phyloP scores from a whole-genome alignment of 2,113 vertebrate genomes.

The Macaca mulatta region DNA sequence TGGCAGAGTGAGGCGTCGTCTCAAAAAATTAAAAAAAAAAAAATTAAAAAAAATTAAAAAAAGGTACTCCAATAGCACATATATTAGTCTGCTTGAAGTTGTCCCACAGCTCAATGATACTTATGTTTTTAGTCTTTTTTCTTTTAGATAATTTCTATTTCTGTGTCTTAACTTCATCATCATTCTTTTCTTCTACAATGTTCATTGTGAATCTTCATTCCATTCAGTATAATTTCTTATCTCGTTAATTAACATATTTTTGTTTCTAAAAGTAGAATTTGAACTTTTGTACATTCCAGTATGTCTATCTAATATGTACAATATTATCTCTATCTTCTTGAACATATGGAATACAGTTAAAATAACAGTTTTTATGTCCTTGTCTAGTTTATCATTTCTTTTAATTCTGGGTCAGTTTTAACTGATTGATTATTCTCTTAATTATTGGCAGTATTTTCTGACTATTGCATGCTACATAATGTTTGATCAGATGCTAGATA shows the following conservation, averaged over 20 bases:
- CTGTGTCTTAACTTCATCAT: background rate
- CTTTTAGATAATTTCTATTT: background rate
- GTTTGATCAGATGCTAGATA: too few species aligned
- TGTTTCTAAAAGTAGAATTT: background rate
- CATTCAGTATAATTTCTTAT: background rate
- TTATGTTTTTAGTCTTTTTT: background rate
- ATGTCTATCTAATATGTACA: background rate
- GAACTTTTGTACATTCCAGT: background rate
- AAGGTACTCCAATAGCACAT: background rate
- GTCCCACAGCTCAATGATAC: background rate
- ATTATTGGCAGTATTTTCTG: too few species aligned
- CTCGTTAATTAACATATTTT: background rate
- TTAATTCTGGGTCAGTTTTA: background rate
- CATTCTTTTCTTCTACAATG: background rate
- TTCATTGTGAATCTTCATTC: background rate
- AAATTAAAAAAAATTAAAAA: too few species aligned
- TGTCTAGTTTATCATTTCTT: background rate
- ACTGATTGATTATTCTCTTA: too few species aligned
- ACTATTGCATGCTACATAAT: too few species aligned
- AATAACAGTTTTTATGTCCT: background rate
- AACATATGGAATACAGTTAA: background rate
- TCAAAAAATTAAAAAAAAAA: too few species aligned
- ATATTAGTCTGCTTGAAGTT: background rate
- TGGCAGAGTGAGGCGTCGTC: too few species aligned
- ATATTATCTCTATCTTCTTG: background rate